Percentiles rank a stretch among this genome's conserved stretches.
These are phyloP conservation scores for Argyrosomus japonicus DNA, from an alignment of 2,113 vertebrate species.

Conservation along the genomic window DNA sequence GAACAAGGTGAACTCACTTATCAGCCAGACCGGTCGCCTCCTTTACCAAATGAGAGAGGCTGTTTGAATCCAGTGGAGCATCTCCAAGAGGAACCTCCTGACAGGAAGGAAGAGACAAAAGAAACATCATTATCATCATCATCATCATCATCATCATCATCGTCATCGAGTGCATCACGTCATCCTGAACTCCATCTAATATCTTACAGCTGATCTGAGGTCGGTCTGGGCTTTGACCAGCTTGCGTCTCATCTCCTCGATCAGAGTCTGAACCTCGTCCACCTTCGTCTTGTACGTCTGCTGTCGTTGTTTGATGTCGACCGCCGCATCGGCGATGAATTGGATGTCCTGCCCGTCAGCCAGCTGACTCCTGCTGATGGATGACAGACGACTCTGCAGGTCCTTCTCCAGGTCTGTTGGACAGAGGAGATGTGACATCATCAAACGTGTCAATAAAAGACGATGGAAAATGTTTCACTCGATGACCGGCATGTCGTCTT, in stretches of 20 bases:
- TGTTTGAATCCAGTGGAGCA: conserved; percentile 56
- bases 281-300: conserved; percentile 78
- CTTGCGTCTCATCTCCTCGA: conserved; percentile 79
- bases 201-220: conserved; percentile 80
- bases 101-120: neutral
- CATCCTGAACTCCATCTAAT: neutral
- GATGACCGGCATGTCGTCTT: neutral
- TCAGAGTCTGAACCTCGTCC: conserved; percentile 75
- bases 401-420: conserved; percentile 79
- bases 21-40: conserved; percentile 86
- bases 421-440: neutral
- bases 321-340: conserved; percentile 56
- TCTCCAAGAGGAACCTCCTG: conserved; percentile 84
- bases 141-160: neutral
- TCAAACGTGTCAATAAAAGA: neutral
- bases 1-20: conserved; percentile 81
- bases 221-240: conserved; percentile 77
- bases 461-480: neutral
- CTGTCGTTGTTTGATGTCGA: conserved; percentile 66
- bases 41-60: conserved; percentile 83
- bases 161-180: neutral
- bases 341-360: conserved; percentile 77
- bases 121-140: no score
- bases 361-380: conserved; percentile 77
- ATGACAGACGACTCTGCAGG: conserved; percentile 81